These are phyloP conservation scores for Tupiocoris notatus DNA, from an alignment of 2,888 invertebrate species.

Conservation along the genomic window DNA sequence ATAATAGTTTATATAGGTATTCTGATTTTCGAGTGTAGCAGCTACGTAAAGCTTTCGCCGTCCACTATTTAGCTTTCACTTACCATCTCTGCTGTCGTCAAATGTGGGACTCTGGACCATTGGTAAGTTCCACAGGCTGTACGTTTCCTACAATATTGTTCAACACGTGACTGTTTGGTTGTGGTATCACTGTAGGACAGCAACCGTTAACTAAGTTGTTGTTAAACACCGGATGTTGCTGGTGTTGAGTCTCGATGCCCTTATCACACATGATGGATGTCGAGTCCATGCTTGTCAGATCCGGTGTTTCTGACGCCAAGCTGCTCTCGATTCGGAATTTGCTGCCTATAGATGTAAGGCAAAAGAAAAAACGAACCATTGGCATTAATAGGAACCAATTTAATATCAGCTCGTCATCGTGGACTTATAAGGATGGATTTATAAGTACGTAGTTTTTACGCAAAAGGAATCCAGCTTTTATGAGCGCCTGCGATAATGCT, in stretches of 20 bases:
- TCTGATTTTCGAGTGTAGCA: too few relatives aligned
- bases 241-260: slow-evolving; percentile 39
- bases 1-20: too few relatives aligned
- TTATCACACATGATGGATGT: slow-evolving; percentile 46
- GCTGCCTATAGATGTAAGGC: slow-evolving; percentile 37
- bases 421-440: not conserved
- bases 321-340: slow-evolving; percentile 46
- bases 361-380: too few relatives aligned
- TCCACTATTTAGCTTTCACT: too few relatives aligned
- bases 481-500: too few relatives aligned
- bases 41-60: too few relatives aligned
- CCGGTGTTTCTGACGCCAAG: slow-evolving; percentile 46
- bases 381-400: not conserved
- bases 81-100: slow-evolving; percentile 48
- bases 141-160: slow-evolving; percentile 25
- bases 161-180: not conserved
- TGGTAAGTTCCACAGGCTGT: slow-evolving; percentile 28
- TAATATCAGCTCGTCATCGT: not conserved
- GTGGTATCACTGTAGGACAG: not conserved
- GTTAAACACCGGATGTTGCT: slow-evolving; percentile 28
- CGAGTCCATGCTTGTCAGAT: slow-evolving; percentile 49
- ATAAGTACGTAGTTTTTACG: too few relatives aligned
- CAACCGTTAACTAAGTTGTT: not conserved
- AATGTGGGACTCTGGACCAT: slow-evolving; percentile 50
- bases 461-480: too few relatives aligned